Evolutionary conservation across 1,140 invertebrate genomes (phyloP).

Genomic region (Zaprionus camerounensis): DNA sequence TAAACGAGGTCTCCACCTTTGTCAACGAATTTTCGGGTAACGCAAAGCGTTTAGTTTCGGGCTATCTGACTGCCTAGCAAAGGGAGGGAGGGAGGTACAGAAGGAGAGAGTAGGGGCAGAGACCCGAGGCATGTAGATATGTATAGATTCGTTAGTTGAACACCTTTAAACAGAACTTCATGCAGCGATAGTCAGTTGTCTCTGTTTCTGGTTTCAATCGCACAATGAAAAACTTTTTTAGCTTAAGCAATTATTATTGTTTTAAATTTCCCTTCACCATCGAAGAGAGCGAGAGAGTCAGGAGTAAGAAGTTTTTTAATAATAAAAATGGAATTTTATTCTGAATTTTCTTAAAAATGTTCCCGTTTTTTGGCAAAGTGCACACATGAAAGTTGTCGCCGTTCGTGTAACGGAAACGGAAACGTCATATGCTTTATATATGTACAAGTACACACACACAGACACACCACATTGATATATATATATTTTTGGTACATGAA

Average conservation of each 20-base stretch:
- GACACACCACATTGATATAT: constrained; percentile 29
- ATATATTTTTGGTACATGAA: constrained; percentile 27
- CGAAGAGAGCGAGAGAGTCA: not conserved
- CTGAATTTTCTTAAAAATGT: constrained; percentile 6
- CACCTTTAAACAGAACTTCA: not conserved
- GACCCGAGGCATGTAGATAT: not conserved
- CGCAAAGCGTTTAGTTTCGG: constrained; percentile 47
- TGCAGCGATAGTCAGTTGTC: not conserved
- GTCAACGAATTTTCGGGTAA: constrained; percentile 62
- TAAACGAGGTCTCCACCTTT: constrained; percentile 69
- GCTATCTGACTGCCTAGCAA: constrained; percentile 15
- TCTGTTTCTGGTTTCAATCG: not conserved
- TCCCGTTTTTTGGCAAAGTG: constrained; percentile 39
- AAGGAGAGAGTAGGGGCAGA: not conserved
- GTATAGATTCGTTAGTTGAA: not conserved
- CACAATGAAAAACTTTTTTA: not conserved
- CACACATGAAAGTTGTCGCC: constrained; percentile 56
- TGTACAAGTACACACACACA: constrained; percentile 44
- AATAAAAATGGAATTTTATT: constrained; percentile 7
- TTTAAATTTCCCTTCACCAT: not conserved
- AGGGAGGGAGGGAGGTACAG: not conserved
- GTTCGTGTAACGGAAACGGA: constrained; percentile 65
- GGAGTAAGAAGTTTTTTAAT: not conserved
- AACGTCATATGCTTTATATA: constrained; percentile 68
- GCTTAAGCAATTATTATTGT: constrained; percentile 6